Evolutionary conservation across 2,797 vertebrate genomes (phyloP), one percentile per base, ranked within the genome.

Genomic region (Caiman crocodilus): DNA sequence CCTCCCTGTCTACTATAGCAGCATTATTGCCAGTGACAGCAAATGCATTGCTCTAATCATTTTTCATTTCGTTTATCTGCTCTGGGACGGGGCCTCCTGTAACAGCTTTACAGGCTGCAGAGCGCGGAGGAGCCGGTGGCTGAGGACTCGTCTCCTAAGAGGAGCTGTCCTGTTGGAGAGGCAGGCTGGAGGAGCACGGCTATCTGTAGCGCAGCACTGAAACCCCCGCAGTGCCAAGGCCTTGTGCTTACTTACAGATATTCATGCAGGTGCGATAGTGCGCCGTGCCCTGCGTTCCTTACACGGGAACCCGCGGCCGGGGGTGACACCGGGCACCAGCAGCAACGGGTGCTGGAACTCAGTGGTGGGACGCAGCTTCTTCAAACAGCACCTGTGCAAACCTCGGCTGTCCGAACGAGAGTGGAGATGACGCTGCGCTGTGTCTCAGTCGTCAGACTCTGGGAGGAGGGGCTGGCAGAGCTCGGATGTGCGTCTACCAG

Each of bases 11-110:
- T 95, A 92, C 77, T 94, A 93, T 79, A 85, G 88, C 87, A 75
- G 92, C n/a, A 80, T 96, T 96, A 97, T 94, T 97, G 95, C 94
- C 94, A 92, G 80, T 96, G 96, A 96, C 96, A 97, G 96, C 83
- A 96, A 97, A 97, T 95, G 94, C 96, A 97, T 97, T 96, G 95
- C 95, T 96, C 91, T 97, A 96, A 97, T 97, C 92, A 96, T 94
- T 92, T 96, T 92, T 95, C 95, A 95, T 96, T 96, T 97, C 76
- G 50, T 89, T 89, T 73, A 87, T 77, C 95, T 94, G 86, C 93
- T 88, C 79, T 95, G 84, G 85, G 65, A 92, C 89, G 84, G 97
- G 96, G 95, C 92, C 93, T 95, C 88, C 93, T 89, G 90, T 86
- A 90, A 86, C 84, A 91, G 87, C 77, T 89, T 91, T 79, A 88